phyloP scores from a whole-genome alignment of 2,113 vertebrate species.

The Mionectes macconnelli region DNA sequence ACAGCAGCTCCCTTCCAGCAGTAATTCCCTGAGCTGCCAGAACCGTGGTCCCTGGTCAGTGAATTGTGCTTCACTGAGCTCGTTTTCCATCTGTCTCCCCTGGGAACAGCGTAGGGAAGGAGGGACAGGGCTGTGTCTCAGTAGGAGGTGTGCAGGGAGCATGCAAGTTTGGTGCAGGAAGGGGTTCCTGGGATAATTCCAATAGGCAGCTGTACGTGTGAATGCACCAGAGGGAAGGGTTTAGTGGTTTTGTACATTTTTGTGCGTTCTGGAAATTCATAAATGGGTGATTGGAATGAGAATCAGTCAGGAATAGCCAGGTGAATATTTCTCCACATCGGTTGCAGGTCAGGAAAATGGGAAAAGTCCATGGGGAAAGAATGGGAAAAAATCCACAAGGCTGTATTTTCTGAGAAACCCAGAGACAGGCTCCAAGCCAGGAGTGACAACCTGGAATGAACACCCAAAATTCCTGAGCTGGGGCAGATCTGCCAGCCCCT shows the following conservation, averaged over 20 bases:
- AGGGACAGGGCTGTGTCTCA: background rate
- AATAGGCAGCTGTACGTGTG: background rate
- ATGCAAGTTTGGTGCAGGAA: background rate
- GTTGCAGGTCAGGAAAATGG: background rate
- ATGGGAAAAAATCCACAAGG: background rate
- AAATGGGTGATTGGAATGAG: background rate
- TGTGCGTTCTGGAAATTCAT: background rate
- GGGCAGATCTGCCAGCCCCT: background rate
- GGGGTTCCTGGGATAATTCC: background rate
- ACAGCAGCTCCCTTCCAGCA: background rate
- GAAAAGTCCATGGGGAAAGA: background rate
- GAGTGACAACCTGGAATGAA: rapidly evolving
- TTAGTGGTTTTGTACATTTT: background rate
- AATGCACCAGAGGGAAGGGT: background rate
- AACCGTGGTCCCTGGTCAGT: background rate
- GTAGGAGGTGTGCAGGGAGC: background rate
- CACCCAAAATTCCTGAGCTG: background rate
- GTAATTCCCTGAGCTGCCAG: background rate
- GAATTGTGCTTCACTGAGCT: background rate
- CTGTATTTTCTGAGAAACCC: background rate
- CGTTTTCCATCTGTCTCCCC: background rate
- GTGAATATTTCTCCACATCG: background rate
- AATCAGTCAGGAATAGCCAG: background rate
- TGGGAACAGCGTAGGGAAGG: background rate
- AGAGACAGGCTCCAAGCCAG: rapidly evolving